phyloP scores from a whole-genome alignment of 2,888 invertebrate species.

The Acheta domesticus region DNA sequence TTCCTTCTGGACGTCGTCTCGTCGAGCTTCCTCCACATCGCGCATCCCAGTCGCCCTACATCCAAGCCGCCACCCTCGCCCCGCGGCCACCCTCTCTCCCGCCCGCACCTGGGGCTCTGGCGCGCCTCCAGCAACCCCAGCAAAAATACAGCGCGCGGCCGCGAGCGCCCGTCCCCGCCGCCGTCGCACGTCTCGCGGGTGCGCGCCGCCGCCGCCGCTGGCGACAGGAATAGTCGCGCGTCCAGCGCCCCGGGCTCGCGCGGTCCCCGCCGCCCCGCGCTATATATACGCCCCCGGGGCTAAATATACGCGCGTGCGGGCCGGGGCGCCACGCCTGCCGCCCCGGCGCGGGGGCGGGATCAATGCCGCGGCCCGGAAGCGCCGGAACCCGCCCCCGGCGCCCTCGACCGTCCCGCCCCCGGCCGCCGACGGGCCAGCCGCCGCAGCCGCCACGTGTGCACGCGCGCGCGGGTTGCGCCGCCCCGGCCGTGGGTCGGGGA shows the following conservation, averaged over 20 bases:
- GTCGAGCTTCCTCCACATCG: background rate
- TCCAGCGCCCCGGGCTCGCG: conserved; percentile 1
- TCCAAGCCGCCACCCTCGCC: background rate
- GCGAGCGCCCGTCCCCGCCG: background rate
- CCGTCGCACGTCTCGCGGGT: background rate
- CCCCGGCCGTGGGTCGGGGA: background rate
- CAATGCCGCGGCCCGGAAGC: background rate
- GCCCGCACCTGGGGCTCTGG: background rate
- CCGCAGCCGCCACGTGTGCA: background rate
- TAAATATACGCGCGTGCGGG: background rate
- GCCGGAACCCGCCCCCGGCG: background rate
- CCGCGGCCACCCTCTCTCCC: background rate
- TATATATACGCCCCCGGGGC: conserved; percentile 2
- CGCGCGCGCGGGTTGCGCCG: background rate
- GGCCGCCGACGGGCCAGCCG: background rate
- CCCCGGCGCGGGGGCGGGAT: background rate
- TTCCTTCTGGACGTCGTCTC: no score
- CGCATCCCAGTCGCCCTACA: background rate
- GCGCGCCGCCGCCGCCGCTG: background rate
- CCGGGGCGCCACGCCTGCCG: conserved; percentile 4
- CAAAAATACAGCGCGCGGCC: background rate
- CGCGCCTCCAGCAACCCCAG: background rate
- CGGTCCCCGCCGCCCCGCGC: conserved; percentile 6
- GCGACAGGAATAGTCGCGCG: conserved; percentile 18
- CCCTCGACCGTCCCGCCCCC: background rate